Evolutionary conservation across 37 sponge, comb jelly and placozoan species (phyloP).

Genomic region (Ianthella basta): DNA sequence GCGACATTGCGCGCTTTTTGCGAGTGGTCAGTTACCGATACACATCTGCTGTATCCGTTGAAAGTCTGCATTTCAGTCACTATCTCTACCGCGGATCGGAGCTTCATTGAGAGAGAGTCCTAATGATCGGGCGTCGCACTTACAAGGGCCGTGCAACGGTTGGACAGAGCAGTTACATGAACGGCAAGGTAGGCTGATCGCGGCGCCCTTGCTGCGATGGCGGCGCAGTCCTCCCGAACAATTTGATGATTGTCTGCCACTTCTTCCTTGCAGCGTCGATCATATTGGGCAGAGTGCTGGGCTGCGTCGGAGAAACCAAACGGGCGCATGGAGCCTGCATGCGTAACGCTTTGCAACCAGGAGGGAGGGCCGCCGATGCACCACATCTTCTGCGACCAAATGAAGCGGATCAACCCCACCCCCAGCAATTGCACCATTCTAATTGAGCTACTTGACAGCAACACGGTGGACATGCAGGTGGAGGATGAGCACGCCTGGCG

Average conservation of each 20-base stretch:
- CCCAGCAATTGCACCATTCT: background rate
- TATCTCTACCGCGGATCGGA: background rate
- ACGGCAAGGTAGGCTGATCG: constrained; percentile 11
- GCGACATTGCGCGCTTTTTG: too few relatives aligned
- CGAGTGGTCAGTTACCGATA: too few relatives aligned
- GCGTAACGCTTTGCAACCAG: constrained; percentile 1
- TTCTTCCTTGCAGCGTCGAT: background rate
- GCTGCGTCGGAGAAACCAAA: background rate
- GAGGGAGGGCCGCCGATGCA: constrained; percentile 31
- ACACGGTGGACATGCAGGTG: background rate
- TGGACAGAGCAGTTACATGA: background rate
- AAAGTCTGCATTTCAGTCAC: too few relatives aligned
- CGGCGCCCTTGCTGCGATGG: background rate
- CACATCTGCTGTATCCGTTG: too few relatives aligned
- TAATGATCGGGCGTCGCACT: constrained; percentile 1
- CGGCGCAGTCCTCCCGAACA: background rate
- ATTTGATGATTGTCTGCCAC: background rate
- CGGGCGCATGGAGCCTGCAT: constrained; percentile 13
- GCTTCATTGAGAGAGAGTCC: background rate
- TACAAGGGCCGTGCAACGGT: background rate
- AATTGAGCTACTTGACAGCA: background rate
- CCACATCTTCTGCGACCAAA: constrained; percentile 17
- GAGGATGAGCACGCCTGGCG: constrained; percentile 9
- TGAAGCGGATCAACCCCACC: constrained; percentile 21
- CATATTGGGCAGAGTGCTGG: constrained; percentile 19